Conservation (phyloP, 2,113 vertebrate genomes). For the Melanotaenia duboulayi region DNA sequence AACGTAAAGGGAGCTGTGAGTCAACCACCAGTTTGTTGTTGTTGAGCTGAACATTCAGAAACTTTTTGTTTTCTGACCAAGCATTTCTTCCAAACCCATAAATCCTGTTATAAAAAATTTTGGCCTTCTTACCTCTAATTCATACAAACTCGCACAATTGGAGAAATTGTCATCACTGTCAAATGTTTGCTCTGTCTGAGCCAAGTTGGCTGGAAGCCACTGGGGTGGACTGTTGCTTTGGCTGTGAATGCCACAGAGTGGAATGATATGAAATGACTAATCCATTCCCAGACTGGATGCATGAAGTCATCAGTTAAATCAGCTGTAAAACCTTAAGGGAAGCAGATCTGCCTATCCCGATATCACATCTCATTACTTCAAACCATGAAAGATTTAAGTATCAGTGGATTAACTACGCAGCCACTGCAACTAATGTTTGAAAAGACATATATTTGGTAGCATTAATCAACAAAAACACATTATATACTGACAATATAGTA, state of each 20-base stretch:
- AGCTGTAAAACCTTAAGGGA: background rate
- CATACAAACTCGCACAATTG: background rate
- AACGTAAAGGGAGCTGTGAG: background rate
- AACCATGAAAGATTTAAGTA: background rate
- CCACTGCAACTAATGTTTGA: background rate
- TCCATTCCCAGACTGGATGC: background rate
- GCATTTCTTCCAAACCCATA: background rate
- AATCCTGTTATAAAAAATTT: background rate
- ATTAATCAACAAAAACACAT: background rate
- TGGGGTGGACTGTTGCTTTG: fast-evolving
- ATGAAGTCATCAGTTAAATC: background rate
- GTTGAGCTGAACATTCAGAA: background rate
- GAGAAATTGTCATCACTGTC: slow-evolving; percentile 14
- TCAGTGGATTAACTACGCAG: fast-evolving
- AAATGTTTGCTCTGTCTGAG: slow-evolving; percentile 22
- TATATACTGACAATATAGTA: background rate
- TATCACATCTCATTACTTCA: background rate
- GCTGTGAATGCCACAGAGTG: background rate
- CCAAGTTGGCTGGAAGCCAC: background rate
- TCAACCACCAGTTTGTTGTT: background rate
- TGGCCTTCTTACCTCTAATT: background rate
- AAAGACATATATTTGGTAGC: background rate
- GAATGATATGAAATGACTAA: background rate
- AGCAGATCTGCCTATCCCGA: background rate
- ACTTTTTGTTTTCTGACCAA: too few species aligned